Base-by-base conservation (phyloP, 2,797 vertebrate species). In the Gadopsis bispinosus region DNA sequence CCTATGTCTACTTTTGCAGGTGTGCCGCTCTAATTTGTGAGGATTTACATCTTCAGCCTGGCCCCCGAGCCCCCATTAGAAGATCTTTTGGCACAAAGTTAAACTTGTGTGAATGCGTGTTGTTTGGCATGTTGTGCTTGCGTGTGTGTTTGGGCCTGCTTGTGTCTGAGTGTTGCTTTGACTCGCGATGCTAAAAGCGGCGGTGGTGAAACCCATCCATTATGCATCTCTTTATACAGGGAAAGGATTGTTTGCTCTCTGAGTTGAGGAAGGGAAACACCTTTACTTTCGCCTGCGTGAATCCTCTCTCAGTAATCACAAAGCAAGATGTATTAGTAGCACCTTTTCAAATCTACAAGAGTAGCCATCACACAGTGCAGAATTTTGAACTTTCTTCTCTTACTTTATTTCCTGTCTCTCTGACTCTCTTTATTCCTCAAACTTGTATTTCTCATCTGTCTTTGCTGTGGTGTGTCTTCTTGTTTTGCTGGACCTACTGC, bases 1-100 rank as follows among this genome's bases (percentile, higher is more conserved):
- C 94, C 94, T 93, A 68, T 94, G 92, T 93, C 90, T 94, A 91
- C 94, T 95, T 96, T 94, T 94, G 88, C 94, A 95, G 94, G 95
- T 95, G 95, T 95, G 90, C 87, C 16, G 26, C 79, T 90, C 73
- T 87, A 83, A 90, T 93, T 93, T 86, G 69, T 47, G 81, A 89
- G 83, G 85, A 89, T 90, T 92, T 92, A 86, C 86, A 79, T 87
- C 84, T 88, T 84, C 68, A 73, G 26, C 31, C 81, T 55, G 59
- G 73, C 77, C 83, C 83, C 69, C 31, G 22, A 87, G 78, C 74
- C 20, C 76, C 84, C 48, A 79, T 88, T 89, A 83, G 80, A 87
- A 82, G 66, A 67, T 75, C 33, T 75, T 73, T 55, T 81, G 76
- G 65, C 83, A 71, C 69, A 79, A 69, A 61, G 72, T 51, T 74